Percentiles rank a stretch among this genome's conserved stretches.
phyloP scores from a whole-genome alignment of 1,140 invertebrate species.

The Periplaneta americana region DNA sequence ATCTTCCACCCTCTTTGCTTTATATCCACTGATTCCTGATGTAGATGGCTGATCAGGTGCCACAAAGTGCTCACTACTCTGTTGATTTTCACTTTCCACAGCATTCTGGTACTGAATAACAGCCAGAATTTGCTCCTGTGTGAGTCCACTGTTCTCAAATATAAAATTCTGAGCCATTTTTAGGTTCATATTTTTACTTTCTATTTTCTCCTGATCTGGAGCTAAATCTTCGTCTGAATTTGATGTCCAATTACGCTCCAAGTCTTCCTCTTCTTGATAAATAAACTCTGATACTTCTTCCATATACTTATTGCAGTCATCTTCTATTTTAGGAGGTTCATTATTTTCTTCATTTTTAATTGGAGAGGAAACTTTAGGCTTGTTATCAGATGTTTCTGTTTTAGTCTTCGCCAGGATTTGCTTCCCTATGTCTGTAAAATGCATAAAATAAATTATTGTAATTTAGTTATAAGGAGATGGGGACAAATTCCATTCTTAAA shows the following conservation, averaged over 20 bases:
- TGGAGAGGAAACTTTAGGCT: neutral
- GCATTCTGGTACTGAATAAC: constrained; percentile 42
- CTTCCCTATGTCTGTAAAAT: neutral
- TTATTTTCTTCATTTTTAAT: neutral
- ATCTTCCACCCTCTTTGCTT: neutral
- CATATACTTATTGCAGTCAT: neutral
- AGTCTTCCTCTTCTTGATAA: too few species aligned
- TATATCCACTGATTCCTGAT: neutral
- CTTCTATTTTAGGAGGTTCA: neutral
- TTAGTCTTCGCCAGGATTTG: neutral
- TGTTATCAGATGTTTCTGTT: neutral
- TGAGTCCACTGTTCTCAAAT: constrained; percentile 66
- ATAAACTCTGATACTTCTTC: neutral
- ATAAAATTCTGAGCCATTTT: constrained; percentile 35
- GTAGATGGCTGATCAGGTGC: neutral
- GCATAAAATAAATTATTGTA: neutral
- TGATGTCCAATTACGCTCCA: too few species aligned
- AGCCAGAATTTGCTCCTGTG: constrained; percentile 53
- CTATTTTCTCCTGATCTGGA: neutral
- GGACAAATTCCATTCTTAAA: too few species aligned
- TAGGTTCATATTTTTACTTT: neutral
- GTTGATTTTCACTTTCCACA: neutral
- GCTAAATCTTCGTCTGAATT: neutral
- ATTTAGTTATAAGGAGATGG: neutral
- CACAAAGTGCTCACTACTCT: neutral